Base-by-base conservation (phyloP, 92 coral and sea anemone species). In the Nematostella vectensis region DNA sequence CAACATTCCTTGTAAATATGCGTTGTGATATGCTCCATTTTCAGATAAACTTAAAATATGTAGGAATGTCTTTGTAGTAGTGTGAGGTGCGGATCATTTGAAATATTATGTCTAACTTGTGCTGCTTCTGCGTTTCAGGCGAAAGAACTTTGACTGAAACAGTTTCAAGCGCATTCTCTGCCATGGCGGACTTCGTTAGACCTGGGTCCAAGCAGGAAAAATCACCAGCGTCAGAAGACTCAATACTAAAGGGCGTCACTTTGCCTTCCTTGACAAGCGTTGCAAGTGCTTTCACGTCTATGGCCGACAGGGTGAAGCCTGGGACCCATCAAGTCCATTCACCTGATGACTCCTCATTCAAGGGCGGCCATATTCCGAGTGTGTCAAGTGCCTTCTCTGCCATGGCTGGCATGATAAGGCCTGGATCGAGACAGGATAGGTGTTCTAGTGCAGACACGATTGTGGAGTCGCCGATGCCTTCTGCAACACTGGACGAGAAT, bases 141-240 rank as follows among this genome's bases (percentile, higher is more conserved):
- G 51, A 85, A 29, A 80, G 69, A 33, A 66, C 81, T 0, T 43
- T 85, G n/a, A 72, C 83, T 2, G 83, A 85, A 63, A 63, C 83
- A 0, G 88, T 85, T 25, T 44, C 80, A 27, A 54, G 70, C 29
- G 95, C 88, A 2, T 66, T 85, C 53, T 80, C 95, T 25, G 65
- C 78, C 17, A 61, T 85, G 56, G 84, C 84, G 3, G 88, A 70
- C 54, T 39, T 85, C 2, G 69, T 85, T 40, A 75, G 65, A 37
- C 73, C 95, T 17, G 81, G 78, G 6, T 56, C 77, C 31, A 64
- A 67, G 63, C 24, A 59, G 52, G 62, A 69, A 38, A 51, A 45
- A 17, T 10, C 23, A 11, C 51, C 51, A 8, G 21, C 23, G 4
- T 4, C 9, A 4, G 18, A 45, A 11, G 42, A 36, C 42, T 36